Percentiles rank a stretch among this genome's conserved stretches.
These are phyloP conservation scores for Psophia crepitans DNA, from an alignment of 2,113 vertebrate genomes.

Conservation along the genomic window DNA sequence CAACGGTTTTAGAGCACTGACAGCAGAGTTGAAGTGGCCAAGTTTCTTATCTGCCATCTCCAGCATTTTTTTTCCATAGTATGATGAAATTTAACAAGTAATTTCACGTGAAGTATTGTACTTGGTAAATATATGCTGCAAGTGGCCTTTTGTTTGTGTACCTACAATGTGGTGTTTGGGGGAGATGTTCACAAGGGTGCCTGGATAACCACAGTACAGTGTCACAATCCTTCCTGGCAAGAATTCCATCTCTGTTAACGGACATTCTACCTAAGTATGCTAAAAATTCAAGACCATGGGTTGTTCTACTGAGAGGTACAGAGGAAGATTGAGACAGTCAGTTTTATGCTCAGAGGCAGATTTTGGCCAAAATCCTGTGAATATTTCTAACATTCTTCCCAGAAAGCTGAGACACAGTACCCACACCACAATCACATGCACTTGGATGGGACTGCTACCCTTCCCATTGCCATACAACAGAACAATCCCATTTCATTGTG, in stretches of 20 bases:
- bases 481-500: background rate
- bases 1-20: background rate
- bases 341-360: background rate
- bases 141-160: background rate
- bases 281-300: background rate
- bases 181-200: background rate
- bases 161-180: background rate
- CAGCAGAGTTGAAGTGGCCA: background rate
- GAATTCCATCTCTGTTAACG: background rate
- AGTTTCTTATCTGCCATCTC: background rate
- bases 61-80: background rate
- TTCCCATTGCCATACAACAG: rapidly evolving
- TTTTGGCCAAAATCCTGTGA: background rate
- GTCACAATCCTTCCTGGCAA: background rate
- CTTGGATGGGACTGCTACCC: background rate
- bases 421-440: rapidly evolving
- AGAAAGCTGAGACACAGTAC: background rate
- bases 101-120: background rate
- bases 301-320: background rate
- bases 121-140: background rate
- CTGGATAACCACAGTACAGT: background rate
- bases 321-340: background rate
- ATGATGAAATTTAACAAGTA: background rate
- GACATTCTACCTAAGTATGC: background rate
- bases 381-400: background rate